Conservation (phyloP, 1,140 invertebrate species). For the Drosophila quadrilineata region DNA sequence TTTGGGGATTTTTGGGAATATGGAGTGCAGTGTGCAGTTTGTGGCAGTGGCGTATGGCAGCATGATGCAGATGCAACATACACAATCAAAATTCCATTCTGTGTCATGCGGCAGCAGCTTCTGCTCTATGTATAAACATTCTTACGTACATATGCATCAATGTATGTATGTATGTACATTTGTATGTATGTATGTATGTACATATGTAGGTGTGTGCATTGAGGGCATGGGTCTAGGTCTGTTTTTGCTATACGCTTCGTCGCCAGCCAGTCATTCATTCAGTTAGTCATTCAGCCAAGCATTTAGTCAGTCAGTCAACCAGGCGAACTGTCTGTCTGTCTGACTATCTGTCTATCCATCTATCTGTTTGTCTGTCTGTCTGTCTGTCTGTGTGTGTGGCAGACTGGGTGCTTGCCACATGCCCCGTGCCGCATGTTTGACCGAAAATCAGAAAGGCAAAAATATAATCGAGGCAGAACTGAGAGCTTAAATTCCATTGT, state of each 20-base stretch:
- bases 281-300: constrained; percentile 53
- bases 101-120: constrained; percentile 51
- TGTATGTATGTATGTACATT: too few species aligned
- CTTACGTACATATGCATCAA: too few species aligned
- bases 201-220: too few species aligned
- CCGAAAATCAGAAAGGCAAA: constrained; percentile 46
- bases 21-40: background rate
- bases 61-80: constrained; percentile 43
- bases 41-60: background rate
- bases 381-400: too few species aligned
- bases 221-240: constrained; percentile 5
- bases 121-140: too few species aligned
- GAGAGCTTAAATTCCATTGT: constrained; percentile 49
- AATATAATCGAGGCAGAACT: constrained; percentile 37
- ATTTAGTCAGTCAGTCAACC: constrained; percentile 50
- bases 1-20: background rate
- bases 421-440: constrained; percentile 36
- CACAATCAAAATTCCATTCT: constrained; percentile 62
- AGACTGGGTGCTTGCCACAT: too few species aligned
- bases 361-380: background rate
- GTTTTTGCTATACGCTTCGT: constrained; percentile 12
- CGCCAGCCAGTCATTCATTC: constrained; percentile 45
- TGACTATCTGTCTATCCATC: background rate
- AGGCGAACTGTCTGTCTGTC: constrained; percentile 22
- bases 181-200: too few species aligned